These are phyloP conservation scores for Somateria mollissima DNA, from an alignment of 2,797 vertebrate genomes.

Conservation along the genomic window DNA sequence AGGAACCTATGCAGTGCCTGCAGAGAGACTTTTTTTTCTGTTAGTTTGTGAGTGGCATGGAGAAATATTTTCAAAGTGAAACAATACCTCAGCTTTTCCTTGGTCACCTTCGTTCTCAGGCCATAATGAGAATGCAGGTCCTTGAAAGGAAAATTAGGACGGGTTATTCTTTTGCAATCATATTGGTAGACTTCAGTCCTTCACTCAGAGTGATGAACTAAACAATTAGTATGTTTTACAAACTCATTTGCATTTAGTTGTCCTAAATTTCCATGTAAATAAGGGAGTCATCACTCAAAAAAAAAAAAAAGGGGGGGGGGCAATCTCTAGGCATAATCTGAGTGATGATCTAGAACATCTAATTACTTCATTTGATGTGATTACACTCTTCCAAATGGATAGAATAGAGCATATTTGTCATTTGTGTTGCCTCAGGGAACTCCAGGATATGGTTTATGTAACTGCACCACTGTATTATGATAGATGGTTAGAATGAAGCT, in stretches of 20 bases:
- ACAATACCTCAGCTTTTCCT: not conserved
- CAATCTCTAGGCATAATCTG: not conserved
- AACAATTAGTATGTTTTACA: not conserved
- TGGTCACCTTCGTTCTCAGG: not conserved
- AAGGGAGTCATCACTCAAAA: not conserved
- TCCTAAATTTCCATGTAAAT: not conserved
- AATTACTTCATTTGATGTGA: not conserved
- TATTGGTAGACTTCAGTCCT: not conserved
- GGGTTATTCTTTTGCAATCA: not conserved
- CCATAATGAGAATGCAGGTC: not conserved
- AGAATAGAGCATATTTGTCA: not conserved
- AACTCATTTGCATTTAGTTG: not conserved
- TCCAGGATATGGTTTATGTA: not conserved
- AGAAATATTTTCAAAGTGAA: not conserved
- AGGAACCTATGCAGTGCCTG: not conserved
- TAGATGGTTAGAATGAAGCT: not conserved
- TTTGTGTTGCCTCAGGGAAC: not conserved
- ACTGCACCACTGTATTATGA: not conserved
- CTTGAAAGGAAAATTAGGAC: not conserved
- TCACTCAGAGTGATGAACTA: not conserved
- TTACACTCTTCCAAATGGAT: not conserved
- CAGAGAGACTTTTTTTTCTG: not conserved
- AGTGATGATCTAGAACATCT: not conserved
- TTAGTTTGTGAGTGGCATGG: rapidly evolving
- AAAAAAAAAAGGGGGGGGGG: not conserved